Evolutionary conservation across 1,140 invertebrate genomes (phyloP).

Genomic region (Callitettix versicolor): DNA sequence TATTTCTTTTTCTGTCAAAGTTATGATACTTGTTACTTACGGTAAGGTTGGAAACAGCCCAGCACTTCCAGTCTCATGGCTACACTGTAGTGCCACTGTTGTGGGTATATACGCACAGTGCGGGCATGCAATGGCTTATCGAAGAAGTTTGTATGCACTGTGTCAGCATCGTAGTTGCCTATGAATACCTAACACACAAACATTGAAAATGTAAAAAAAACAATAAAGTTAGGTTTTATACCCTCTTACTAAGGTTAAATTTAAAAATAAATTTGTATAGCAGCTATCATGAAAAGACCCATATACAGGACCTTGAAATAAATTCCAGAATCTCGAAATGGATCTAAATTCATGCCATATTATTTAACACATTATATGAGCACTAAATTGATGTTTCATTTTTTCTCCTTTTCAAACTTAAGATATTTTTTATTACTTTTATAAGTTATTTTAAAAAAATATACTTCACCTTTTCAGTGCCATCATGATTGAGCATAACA

Average conservation of each 20-base stretch:
- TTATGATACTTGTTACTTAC: constrained; percentile 42
- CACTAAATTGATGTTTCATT: too few relatives aligned
- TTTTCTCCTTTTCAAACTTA: too few relatives aligned
- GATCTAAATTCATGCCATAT: too few relatives aligned
- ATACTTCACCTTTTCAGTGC: constrained; percentile 37
- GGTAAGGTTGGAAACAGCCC: constrained; percentile 63
- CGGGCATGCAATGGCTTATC: constrained; percentile 57
- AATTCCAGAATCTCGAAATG: too few relatives aligned
- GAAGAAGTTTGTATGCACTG: constrained; percentile 29
- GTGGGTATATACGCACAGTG: constrained; percentile 54
- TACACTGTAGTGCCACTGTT: constrained; percentile 65
- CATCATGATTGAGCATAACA: constrained; percentile 45
- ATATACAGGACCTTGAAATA: too few relatives aligned
- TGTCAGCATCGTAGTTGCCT: constrained; percentile 22
- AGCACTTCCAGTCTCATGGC: constrained; percentile 61
- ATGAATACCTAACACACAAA: constrained; percentile 21
- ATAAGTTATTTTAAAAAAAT: too few relatives aligned
- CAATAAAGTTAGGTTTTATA: background rate
- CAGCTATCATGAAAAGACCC: too few relatives aligned
- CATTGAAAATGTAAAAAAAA: background rate
- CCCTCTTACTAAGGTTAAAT: too few relatives aligned
- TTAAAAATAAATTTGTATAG: too few relatives aligned
- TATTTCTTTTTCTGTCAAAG: too few relatives aligned
- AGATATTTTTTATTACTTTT: too few relatives aligned
- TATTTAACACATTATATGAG: too few relatives aligned